Percentiles rank a stretch among this genome's conserved stretches.
These are phyloP conservation scores for Pampusana beccarii DNA, from an alignment of 2,113 vertebrate species.

Conservation along the genomic window DNA sequence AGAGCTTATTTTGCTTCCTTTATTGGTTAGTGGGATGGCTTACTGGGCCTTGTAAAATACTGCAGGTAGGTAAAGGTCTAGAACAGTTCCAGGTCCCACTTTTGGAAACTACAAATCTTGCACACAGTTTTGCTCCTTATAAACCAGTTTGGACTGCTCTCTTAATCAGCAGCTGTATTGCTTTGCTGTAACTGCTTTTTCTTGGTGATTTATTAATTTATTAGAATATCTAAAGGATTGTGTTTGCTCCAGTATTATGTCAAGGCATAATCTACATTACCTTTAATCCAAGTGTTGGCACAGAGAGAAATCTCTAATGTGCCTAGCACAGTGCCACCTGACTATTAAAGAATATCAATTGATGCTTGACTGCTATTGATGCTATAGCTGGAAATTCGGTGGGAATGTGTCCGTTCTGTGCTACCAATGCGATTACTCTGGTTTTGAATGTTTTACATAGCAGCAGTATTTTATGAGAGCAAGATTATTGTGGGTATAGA, in stretches of 20 bases:
- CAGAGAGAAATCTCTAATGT: not conserved
- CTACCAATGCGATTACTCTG: not conserved
- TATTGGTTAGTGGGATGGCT: not conserved
- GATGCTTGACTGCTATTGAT: not conserved
- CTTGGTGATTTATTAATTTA: not conserved
- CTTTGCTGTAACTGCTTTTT: not conserved
- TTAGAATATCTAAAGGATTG: not conserved
- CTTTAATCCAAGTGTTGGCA: not conserved
- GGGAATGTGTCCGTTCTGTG: not conserved
- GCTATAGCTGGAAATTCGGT: not conserved
- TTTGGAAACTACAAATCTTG: not conserved
- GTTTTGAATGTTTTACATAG: not conserved
- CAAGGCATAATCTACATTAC: not conserved
- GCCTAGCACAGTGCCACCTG: not conserved
- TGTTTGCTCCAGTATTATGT: not conserved
- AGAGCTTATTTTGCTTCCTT: not conserved
- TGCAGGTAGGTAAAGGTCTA: not conserved
- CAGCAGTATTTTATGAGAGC: not conserved
- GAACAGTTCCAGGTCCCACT: not conserved
- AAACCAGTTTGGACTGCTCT: not conserved
- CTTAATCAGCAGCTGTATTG: not conserved
- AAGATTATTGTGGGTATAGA: not conserved
- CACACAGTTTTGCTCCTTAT: not conserved
- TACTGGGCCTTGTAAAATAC: not conserved
- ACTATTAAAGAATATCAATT: not conserved